Conservation (phyloP, 1,140 invertebrate species). For the Monochamus saltuarius region DNA sequence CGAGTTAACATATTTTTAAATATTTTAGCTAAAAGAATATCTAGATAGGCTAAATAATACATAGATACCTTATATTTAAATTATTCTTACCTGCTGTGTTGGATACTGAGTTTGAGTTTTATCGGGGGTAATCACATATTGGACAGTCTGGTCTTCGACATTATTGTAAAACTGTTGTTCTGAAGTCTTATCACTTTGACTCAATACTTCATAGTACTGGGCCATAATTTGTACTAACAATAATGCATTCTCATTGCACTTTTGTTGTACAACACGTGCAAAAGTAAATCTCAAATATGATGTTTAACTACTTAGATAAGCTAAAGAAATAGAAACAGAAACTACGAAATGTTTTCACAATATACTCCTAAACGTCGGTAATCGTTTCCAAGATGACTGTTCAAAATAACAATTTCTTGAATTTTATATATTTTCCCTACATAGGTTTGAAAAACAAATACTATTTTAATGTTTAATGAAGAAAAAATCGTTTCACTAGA, state of each 20-base stretch:
- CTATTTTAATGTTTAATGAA: no score
- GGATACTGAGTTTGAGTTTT: slow-evolving; percentile 31
- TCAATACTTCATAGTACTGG: slow-evolving; percentile 50
- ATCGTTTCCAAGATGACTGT: background rate
- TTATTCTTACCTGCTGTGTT: slow-evolving; percentile 34
- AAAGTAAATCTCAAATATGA: background rate
- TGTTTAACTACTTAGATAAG: background rate
- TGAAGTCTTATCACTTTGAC: slow-evolving; percentile 39
- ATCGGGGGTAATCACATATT: slow-evolving; percentile 38
- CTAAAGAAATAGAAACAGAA: background rate
- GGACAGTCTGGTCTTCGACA: slow-evolving; percentile 39
- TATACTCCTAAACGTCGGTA: background rate
- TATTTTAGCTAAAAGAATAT: background rate
- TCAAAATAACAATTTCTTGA: no score
- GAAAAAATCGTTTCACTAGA: no score
- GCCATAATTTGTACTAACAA: slow-evolving; percentile 41
- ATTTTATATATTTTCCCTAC: no score
- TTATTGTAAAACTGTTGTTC: slow-evolving; percentile 48
- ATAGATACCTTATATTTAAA: no score
- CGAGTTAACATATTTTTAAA: no score
- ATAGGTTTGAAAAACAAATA: no score
- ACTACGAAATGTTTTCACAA: background rate
- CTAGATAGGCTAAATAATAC: no score
- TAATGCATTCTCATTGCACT: slow-evolving; percentile 7
- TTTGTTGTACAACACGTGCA: slow-evolving; percentile 3